Evolutionary conservation across 1,140 invertebrate genomes (phyloP), one percentile per base, ranked within the genome.

Genomic region (Bombus polaris): DNA sequence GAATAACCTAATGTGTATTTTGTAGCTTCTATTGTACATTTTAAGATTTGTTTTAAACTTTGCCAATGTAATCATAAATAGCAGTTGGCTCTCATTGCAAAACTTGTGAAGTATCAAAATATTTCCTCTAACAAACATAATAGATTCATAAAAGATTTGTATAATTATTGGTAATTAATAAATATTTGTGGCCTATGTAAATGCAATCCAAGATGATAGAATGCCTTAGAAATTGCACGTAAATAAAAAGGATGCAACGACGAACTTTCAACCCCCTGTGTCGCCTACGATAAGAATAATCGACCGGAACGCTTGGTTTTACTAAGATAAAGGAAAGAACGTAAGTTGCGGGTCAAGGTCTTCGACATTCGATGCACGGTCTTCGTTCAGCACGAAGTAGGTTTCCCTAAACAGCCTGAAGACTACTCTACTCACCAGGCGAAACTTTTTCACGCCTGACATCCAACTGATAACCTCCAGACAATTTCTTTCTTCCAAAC

Each of bases 261-360:
- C 57, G 12, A 82, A 75, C 3, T 28, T 47, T 3, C 25, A 25
- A 73, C 9, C 8, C 39, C 5, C 73, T 15, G 39, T 15, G 3
- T 4, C 12, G 39, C 35, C 28, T 1, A 8, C 72, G 81, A 68
- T 77, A 68, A 83, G 15, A 42, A 75, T 10, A 53, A 47, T 76
- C 70, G 68, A 57, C 25, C 42, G 57, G 35, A 82, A 53, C 32
- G 73, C 35, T 37, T 18, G 25, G 3, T 13, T 10, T 53, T 18
- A 3, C 9, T 32, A 25, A 72, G 83, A 84, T 62, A 84, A 79
- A 62, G 37, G 47, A 75, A 42, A 12, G 66, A 42, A 32, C 3
- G 37, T 25, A 35, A 37, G 25, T 62, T 22, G 68, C 53, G 25
- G 85, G 85, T 86, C 85, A 86, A 83, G 85, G 85, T 70, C 72